Percentiles rank a stretch among this genome's conserved stretches.
These are phyloP conservation scores for Allacma fusca DNA, from an alignment of 2,888 invertebrate genomes.

Conservation along the genomic window DNA sequence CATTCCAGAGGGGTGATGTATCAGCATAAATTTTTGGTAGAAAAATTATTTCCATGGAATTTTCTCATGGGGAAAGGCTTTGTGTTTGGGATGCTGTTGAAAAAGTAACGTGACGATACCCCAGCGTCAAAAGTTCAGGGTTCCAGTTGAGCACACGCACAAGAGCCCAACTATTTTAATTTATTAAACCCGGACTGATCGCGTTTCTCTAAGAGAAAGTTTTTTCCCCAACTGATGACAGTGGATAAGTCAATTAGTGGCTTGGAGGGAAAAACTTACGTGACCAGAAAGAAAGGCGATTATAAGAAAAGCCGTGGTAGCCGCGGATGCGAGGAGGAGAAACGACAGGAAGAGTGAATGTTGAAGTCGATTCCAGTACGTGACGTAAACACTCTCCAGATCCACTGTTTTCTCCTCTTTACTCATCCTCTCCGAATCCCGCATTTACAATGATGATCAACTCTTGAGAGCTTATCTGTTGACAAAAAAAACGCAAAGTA, in stretches of 20 bases:
- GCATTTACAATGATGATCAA: not conserved
- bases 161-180: too few species aligned
- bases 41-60: too few species aligned
- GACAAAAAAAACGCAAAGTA: not conserved
- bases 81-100: too few species aligned
- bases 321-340: constrained; percentile 73
- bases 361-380: constrained; percentile 77
- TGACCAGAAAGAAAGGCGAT: constrained; percentile 63
- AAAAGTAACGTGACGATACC: too few species aligned
- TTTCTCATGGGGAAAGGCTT: too few species aligned
- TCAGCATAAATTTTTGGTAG: too few species aligned
- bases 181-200: not conserved
- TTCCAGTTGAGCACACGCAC: too few species aligned
- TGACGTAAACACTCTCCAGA: constrained; percentile 75
- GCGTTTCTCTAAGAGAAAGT: not conserved
- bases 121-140: too few species aligned
- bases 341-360: constrained; percentile 79
- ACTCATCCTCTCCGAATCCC: constrained; percentile 46
- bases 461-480: not conserved
- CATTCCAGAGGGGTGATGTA: too few species aligned
- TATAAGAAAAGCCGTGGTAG: constrained; percentile 71
- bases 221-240: not conserved
- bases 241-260: constrained; percentile 38
- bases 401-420: constrained; percentile 66
- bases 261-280: constrained; percentile 55